Percentiles rank a stretch among this genome's conserved stretches.
Evolutionary conservation across 1,140 invertebrate species (phyloP).

Genomic region (Tetragonula clypearis): DNA sequence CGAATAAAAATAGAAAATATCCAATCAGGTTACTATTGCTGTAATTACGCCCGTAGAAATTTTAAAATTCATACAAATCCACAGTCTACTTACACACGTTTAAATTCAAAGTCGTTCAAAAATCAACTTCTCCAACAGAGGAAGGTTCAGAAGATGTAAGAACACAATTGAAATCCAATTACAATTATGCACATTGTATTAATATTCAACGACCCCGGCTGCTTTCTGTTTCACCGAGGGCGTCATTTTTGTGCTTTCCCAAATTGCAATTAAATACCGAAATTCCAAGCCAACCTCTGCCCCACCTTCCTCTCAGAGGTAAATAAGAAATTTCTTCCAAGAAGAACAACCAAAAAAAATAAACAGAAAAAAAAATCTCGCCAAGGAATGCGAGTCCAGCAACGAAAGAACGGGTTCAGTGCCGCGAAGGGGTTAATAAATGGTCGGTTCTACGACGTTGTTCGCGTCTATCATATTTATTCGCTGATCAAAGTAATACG

Average conservation of each 20-base stretch:
- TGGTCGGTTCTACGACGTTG: not conserved
- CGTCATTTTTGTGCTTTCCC: not conserved
- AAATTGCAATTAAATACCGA: not conserved
- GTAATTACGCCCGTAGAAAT: too few species aligned
- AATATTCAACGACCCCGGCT: not conserved
- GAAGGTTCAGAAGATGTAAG: not conserved
- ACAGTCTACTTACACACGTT: too few species aligned
- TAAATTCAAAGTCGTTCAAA: not conserved
- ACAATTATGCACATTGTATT: not conserved
- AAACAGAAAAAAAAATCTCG: not conserved
- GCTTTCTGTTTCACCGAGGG: not conserved
- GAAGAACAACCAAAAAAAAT: not conserved
- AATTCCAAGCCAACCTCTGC: too few species aligned
- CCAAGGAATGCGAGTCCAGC: not conserved
- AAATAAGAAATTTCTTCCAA: not conserved
- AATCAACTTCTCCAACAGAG: not conserved
- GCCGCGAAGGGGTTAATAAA: not conserved
- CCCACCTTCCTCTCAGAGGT: not conserved
- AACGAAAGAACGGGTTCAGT: not conserved
- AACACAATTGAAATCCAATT: not conserved
- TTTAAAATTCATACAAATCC: too few species aligned
- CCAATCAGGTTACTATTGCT: too few species aligned
- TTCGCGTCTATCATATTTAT: conserved; percentile 21
- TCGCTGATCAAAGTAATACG: conserved; percentile 37
- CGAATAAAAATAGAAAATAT: too few species aligned